Percentiles rank a stretch among this genome's conserved stretches.
phyloP scores from a whole-genome alignment of 2,797 vertebrate species.

The Bryconaethiops microstoma region DNA sequence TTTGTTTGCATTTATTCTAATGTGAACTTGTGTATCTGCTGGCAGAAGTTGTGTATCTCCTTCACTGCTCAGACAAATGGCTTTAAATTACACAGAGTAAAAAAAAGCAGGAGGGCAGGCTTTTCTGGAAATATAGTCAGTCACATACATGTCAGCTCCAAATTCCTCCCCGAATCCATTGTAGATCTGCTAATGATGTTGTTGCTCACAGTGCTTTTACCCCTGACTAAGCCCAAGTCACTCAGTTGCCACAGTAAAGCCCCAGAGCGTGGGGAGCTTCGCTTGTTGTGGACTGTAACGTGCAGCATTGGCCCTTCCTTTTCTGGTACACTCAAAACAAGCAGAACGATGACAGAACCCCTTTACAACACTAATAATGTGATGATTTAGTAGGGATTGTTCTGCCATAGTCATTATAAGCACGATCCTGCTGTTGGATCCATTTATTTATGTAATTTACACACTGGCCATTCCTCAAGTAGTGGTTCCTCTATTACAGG shows the following conservation, averaged over 20 bases:
- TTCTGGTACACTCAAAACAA: neutral
- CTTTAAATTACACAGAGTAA: no score
- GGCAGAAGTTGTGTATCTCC: no score
- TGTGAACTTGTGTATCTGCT: no score
- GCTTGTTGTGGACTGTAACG: neutral
- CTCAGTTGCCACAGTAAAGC: neutral
- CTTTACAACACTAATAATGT: neutral
- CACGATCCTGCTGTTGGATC: neutral
- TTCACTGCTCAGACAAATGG: no score
- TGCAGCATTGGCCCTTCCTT: neutral
- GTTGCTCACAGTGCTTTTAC: neutral
- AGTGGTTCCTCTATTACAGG: constrained; percentile 5
- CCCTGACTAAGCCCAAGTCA: neutral
- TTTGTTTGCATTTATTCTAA: no score
- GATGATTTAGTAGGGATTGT: neutral
- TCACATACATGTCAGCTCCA: neutral
- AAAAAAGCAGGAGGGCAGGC: no score
- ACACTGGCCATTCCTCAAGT: neutral
- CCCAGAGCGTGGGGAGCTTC: neutral
- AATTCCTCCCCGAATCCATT: neutral
- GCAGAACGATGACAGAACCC: no score
- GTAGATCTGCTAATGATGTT: neutral
- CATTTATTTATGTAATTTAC: neutral
- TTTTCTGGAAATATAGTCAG: neutral
- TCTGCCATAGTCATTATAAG: neutral